phyloP scores from a whole-genome alignment of 2,113 vertebrate genomes.

The Eudorcas thomsonii region DNA sequence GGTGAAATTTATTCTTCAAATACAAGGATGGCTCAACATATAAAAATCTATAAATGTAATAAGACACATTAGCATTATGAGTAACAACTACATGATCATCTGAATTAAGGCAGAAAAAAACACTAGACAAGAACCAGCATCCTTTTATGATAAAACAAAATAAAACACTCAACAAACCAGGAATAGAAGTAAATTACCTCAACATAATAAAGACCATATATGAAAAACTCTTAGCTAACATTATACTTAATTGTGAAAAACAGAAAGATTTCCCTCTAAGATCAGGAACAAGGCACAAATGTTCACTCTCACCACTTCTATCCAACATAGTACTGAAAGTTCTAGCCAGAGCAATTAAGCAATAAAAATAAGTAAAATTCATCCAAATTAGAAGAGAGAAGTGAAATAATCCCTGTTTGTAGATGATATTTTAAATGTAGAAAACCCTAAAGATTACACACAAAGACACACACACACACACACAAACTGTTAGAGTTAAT shows the following conservation, averaged over 20 bases:
- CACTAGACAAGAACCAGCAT: not conserved
- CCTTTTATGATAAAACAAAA: not conserved
- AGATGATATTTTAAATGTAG: not conserved
- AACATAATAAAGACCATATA: not conserved
- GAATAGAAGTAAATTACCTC: not conserved
- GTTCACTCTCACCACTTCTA: not conserved
- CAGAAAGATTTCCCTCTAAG: not conserved
- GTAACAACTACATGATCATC: not conserved
- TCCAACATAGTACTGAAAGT: not conserved
- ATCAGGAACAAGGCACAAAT: not conserved
- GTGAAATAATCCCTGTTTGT: not conserved
- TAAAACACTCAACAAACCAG: not conserved
- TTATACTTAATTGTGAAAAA: not conserved
- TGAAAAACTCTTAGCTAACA: not conserved
- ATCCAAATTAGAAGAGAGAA: not conserved
- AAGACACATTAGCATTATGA: not conserved
- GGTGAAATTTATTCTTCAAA: not conserved
- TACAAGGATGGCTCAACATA: not conserved
- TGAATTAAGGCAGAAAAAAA: not conserved
- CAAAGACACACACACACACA: not conserved
- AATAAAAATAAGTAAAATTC: not conserved
- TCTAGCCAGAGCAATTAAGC: not conserved
- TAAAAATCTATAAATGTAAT: not conserved
- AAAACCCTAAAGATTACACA: not conserved
- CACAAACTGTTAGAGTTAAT: not conserved